These are phyloP conservation scores for Onychomys leucogaster DNA, from an alignment of 2,797 vertebrate genomes.

Conservation along the genomic window DNA sequence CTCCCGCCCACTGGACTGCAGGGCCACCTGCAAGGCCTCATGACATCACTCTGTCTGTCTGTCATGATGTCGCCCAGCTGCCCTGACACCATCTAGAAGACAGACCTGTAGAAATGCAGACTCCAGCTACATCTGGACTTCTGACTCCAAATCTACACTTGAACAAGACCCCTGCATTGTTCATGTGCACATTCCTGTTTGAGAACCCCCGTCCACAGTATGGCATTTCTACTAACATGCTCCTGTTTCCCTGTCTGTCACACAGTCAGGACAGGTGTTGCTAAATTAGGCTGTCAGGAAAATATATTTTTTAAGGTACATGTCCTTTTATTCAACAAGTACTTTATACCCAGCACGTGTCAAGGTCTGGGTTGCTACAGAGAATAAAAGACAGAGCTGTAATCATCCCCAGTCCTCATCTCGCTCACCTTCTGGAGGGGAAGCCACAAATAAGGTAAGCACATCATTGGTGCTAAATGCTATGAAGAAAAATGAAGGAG, in stretches of 20 bases:
- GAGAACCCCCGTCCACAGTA: background rate
- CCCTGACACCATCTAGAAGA: background rate
- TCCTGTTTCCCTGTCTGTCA: background rate
- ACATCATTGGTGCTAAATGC: background rate
- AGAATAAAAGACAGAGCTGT: background rate
- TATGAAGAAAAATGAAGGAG: background rate
- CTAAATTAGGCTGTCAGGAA: background rate
- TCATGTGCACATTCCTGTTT: background rate
- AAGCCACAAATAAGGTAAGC: background rate
- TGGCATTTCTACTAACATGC: background rate
- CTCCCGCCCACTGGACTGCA: background rate
- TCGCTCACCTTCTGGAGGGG: background rate
- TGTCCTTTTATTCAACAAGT: background rate
- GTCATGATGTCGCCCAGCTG: background rate
- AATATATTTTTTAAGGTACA: background rate
- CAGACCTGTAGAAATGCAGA: background rate
- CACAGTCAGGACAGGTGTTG: background rate
- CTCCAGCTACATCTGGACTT: background rate
- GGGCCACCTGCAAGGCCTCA: background rate
- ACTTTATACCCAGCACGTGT: background rate
- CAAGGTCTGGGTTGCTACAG: background rate
- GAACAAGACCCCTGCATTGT: background rate
- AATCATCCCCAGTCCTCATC: background rate
- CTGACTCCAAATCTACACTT: background rate
- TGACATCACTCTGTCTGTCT: background rate